phyloP scores from a whole-genome alignment of 2,888 invertebrate species.

The Napeogenes inachia region DNA sequence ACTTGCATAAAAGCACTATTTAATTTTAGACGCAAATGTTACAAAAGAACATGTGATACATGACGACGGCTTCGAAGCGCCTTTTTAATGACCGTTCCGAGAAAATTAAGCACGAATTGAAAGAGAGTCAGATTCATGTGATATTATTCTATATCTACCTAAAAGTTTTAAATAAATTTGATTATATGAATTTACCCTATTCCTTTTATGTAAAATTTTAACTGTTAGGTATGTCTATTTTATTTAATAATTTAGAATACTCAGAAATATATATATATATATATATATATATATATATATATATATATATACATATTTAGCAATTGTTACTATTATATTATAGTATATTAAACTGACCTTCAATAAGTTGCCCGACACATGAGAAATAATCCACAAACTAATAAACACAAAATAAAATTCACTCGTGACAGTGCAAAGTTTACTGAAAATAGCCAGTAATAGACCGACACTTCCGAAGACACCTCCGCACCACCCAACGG shows the following conservation, averaged over 20 bases:
- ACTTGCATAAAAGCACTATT: too few species aligned
- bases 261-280: too few species aligned
- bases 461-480: too few species aligned
- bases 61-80: background rate
- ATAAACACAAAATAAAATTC: slow-evolving; percentile 1
- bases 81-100: background rate
- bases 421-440: slow-evolving; percentile 4
- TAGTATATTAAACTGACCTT: background rate
- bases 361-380: background rate
- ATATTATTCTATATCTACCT: too few species aligned
- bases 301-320: too few species aligned
- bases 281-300: too few species aligned
- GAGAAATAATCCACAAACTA: background rate
- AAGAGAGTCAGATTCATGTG: background rate
- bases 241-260: too few species aligned
- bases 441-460: background rate
- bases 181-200: too few species aligned
- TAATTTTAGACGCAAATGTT: background rate
- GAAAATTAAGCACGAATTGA: background rate
- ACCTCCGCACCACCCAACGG: slow-evolving; percentile 4
- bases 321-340: too few species aligned
- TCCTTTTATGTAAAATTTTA: too few species aligned
- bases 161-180: too few species aligned
- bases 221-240: too few species aligned
- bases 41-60: background rate